Conservation (phyloP, 2,797 vertebrate species). For the Coregonus sp. region DNA sequence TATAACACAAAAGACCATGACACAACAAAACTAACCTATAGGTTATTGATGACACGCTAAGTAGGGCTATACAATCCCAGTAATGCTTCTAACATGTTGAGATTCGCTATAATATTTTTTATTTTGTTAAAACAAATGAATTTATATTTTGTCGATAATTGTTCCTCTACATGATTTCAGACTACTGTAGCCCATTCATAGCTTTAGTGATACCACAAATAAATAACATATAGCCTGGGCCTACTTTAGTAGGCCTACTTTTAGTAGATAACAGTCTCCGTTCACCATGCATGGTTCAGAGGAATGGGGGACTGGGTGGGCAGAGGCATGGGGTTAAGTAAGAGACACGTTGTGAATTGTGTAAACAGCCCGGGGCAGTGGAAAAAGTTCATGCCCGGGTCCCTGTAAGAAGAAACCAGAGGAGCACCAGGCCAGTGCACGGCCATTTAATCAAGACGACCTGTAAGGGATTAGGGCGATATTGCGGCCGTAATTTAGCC, state of each 20-base stretch:
- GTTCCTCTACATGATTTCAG: not conserved
- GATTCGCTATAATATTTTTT: not conserved
- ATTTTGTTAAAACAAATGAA: not conserved
- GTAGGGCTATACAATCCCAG: not conserved
- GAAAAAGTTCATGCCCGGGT: conserved; percentile 84
- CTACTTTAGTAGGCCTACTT: not conserved
- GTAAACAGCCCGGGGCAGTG: conserved; percentile 82
- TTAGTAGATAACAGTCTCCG: conserved; percentile 1
- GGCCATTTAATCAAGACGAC: conserved; percentile 77
- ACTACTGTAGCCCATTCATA: not conserved
- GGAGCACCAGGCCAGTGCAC: conserved; percentile 66
- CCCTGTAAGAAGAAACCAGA: conserved; percentile 75
- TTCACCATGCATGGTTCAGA: conserved; percentile 40
- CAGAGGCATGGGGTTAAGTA: conserved; percentile 71
- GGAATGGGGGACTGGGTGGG: conserved; percentile 58
- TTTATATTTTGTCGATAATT: not conserved
- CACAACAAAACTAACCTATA: not conserved
- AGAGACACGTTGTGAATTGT: conserved; percentile 74
- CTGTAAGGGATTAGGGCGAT: conserved; percentile 71
- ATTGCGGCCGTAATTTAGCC: conserved; percentile 68
- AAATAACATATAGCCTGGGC: not conserved
- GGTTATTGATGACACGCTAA: not conserved
- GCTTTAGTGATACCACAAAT: not conserved
- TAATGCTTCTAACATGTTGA: not conserved
- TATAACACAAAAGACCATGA: not conserved